Base-by-base conservation (phyloP, 2,797 vertebrate species). In the Hybognathus amarus region DNA sequence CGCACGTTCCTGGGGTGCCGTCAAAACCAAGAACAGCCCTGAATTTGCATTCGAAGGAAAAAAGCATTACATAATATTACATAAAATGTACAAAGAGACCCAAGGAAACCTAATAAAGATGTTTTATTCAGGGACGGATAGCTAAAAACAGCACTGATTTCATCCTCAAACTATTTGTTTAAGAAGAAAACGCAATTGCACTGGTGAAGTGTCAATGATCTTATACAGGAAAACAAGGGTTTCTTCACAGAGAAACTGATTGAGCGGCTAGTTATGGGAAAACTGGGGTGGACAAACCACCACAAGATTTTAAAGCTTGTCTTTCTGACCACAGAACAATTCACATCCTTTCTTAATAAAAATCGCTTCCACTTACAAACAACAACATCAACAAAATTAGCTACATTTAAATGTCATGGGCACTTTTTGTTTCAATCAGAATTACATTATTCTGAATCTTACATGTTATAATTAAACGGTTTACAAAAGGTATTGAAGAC, bases 221-320 rank as follows among this genome's bases (percentile, higher is more conserved):
- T 17, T 30, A 22, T 30, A 40, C 42, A 52, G 40, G 27, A 66
- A 74, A 81, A 61, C 59, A 52, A 73, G 40, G 8, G 68, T 42
- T 66, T 79, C 27, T 83, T 50, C 56, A 36, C 7, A 80, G 52
- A 78, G 68, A 33, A 71, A 75, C 42, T 10, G 24, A 82, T 64
- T 42, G 67, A 82, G 36, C 17, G 74, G 73, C 59, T 64, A 52
- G 50, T 61, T 70, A 84, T 86, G 86, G 80, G 84, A 89, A 88
- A 87, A 24, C 77, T 75, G 84, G 56, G 87, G 82, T 76, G 84
- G 82, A 64, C 47, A 67, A 52, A 71, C 42, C 40, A 30, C 54
- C n/a, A 54, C 33, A n/a, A 47, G 63, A 40, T 27, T n/a, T 47
- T 30, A 4, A 76, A 63, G 24, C 52, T 30, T 27, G 56, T 38